Evolutionary conservation across 2,113 vertebrate species (phyloP), one percentile per base, ranked within the genome.

Genomic region (Clinocottus analis): DNA sequence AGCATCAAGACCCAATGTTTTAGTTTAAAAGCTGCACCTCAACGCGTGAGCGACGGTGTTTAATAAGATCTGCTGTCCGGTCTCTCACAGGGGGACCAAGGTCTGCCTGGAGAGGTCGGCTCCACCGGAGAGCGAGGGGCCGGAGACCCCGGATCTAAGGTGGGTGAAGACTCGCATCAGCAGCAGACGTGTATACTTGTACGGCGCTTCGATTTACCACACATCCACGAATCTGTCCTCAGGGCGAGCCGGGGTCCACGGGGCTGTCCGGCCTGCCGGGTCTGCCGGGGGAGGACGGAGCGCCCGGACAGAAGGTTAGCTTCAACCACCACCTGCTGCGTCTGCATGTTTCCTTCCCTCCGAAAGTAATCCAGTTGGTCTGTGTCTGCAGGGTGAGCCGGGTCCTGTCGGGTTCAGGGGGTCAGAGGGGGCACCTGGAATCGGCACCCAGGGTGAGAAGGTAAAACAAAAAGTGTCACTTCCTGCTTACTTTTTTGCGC

Each of bases 371-470:
- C 3, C 58, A 10, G 1, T 72, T 12, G 73, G 62, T 69, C 27
- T 85, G 29, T 72, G 47, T 68, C 55, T 55, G 33, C 29, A 97
- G 97, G 96, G 97, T 31, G 97, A 97, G 79, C 92, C 95, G 55
- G 97, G 97, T 43, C 75, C 91, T 25, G 35, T 87, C 37, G 97
- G 97, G 55, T 60, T 94, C 14, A 94, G 96, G 83, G 97, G 97
- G 4, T 78, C 87, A 35, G 96, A 97, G 81, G 96, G 96, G 75
- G 49, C 91, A 31, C 77, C 93, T 77, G 97, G 96, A 4, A 79
- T 95, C 72, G 97, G 96, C 75, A 96, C 93, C 70, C 96, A 96
- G 69, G 96, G 96, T 21, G 95, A 96, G 93, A 98, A 98, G 95
- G 97, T 97, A 87, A 66, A 39, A 21, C 11, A 43, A 14, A 43